A percentile compares a stretch with the other conserved stretches of the same genome.
Conservation (phyloP, 1,140 invertebrate genomes). For the Habropoda laboriosa region DNA sequence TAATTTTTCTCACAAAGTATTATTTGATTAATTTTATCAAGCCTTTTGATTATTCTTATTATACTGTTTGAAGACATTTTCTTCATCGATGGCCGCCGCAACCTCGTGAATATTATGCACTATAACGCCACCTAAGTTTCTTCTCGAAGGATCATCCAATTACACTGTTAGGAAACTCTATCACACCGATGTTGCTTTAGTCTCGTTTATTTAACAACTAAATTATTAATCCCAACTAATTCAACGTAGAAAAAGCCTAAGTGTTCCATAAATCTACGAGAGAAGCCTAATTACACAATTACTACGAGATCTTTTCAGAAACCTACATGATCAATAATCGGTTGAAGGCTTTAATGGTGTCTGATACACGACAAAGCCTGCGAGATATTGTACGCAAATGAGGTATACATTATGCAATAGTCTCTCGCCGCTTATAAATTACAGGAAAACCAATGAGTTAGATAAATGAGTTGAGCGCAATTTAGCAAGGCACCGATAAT, state of each 20-base stretch:
- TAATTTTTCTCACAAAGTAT: no score
- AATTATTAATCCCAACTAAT: no score
- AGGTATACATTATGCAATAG: conserved; percentile 5
- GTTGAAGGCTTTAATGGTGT: background rate
- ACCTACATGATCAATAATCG: background rate
- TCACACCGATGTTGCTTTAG: no score
- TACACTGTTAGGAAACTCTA: no score
- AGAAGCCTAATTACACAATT: background rate
- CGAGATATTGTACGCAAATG: background rate
- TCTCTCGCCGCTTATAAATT: background rate
- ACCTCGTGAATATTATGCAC: no score
- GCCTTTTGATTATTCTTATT: no score
- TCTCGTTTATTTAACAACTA: no score
- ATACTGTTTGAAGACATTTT: no score
- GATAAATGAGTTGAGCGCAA: background rate
- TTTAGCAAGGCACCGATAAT: background rate
- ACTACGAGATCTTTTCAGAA: background rate
- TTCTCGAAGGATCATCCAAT: no score
- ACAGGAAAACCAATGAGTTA: conserved; percentile 8
- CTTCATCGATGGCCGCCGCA: no score
- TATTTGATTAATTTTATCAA: no score
- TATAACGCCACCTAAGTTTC: no score
- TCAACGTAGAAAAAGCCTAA: background rate
- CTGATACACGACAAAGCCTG: background rate
- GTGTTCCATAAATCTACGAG: background rate